A percentile compares a stretch with the other conserved stretches of the same genome.
These are phyloP conservation scores for Deilephila porcellus DNA, from an alignment of 2,888 invertebrate species.

Conservation along the genomic window DNA sequence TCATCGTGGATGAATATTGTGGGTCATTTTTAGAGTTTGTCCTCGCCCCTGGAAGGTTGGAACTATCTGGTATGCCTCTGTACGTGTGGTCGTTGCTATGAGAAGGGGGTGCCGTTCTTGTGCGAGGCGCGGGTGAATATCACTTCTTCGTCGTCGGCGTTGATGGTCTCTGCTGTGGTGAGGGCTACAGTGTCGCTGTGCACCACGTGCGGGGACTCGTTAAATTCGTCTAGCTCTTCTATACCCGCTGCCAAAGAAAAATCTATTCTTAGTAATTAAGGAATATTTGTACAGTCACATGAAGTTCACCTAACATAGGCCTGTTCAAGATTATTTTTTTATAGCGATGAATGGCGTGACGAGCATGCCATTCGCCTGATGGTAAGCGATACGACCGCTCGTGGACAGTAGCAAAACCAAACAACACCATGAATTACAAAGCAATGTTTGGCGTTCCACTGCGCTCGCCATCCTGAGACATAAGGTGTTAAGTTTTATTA, in stretches of 20 bases:
- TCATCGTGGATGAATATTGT: too few species aligned
- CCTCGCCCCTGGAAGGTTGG: background rate
- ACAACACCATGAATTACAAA: too few species aligned
- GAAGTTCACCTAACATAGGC: too few species aligned
- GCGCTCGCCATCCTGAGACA: too few species aligned
- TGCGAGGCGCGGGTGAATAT: constrained; percentile 71
- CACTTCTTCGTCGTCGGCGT: constrained; percentile 80
- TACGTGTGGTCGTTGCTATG: constrained; percentile 63
- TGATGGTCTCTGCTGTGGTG: constrained; percentile 67
- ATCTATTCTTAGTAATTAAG: background rate
- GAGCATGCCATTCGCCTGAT: too few species aligned
- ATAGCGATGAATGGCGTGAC: too few species aligned
- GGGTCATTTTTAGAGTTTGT: background rate
- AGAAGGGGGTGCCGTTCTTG: constrained; percentile 68
- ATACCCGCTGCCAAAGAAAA: constrained; percentile 76
- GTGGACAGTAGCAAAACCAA: too few species aligned
- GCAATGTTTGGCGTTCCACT: too few species aligned
- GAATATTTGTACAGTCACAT: too few species aligned
- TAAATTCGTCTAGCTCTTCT: constrained; percentile 95
- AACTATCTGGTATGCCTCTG: background rate
- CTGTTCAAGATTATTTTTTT: too few species aligned
- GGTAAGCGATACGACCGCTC: too few species aligned
- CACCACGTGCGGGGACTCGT: constrained; percentile 95
- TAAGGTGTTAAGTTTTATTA: too few species aligned
- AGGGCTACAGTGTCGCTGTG: constrained; percentile 78